These are phyloP conservation scores for Electrona antarctica DNA, from an alignment of 2,113 vertebrate genomes.

Conservation along the genomic window DNA sequence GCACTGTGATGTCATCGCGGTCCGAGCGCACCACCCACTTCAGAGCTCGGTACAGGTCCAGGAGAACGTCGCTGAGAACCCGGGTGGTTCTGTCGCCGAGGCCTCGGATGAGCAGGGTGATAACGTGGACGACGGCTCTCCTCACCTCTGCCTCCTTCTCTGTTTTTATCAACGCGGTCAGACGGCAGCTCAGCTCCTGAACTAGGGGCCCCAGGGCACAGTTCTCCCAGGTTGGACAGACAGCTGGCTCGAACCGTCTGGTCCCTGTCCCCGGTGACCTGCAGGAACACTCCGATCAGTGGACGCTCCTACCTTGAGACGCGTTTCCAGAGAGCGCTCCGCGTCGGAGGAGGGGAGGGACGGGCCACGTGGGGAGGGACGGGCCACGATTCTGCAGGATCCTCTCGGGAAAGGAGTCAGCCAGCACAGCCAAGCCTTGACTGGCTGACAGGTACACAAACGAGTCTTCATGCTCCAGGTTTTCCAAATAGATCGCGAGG, in stretches of 20 bases:
- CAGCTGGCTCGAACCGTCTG: slow-evolving; percentile 86
- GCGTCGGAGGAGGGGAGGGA: slow-evolving; percentile 39
- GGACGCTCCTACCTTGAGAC: slow-evolving; percentile 89
- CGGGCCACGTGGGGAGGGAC: too few species aligned
- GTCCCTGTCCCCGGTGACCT: slow-evolving; percentile 82
- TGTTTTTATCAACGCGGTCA: slow-evolving; percentile 83
- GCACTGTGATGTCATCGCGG: slow-evolving; percentile 76
- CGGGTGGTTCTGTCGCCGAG: slow-evolving; percentile 87
- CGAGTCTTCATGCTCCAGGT: slow-evolving; percentile 89
- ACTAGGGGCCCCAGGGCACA: slow-evolving; percentile 87
- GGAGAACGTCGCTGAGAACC: slow-evolving; percentile 84
- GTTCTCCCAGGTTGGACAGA: slow-evolving; percentile 93
- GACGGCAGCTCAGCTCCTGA: slow-evolving; percentile 84
- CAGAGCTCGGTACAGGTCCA: slow-evolving; percentile 91
- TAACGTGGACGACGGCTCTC: slow-evolving; percentile 89
- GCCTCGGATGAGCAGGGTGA: slow-evolving; percentile 87
- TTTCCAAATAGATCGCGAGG: slow-evolving; percentile 90
- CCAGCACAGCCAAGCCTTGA: slow-evolving; percentile 87
- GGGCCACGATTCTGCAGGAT: slow-evolving; percentile 74
- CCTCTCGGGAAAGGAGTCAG: slow-evolving; percentile 83
- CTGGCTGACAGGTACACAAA: slow-evolving; percentile 98
- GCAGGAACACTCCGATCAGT: slow-evolving; percentile 86
- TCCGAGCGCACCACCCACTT: slow-evolving; percentile 84
- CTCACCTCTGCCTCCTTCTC: slow-evolving; percentile 88
- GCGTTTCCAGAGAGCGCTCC: slow-evolving; percentile 73